These are phyloP conservation scores for Poeciliopsis turrubarensis DNA, from an alignment of 2,113 vertebrate genomes.

Conservation along the genomic window DNA sequence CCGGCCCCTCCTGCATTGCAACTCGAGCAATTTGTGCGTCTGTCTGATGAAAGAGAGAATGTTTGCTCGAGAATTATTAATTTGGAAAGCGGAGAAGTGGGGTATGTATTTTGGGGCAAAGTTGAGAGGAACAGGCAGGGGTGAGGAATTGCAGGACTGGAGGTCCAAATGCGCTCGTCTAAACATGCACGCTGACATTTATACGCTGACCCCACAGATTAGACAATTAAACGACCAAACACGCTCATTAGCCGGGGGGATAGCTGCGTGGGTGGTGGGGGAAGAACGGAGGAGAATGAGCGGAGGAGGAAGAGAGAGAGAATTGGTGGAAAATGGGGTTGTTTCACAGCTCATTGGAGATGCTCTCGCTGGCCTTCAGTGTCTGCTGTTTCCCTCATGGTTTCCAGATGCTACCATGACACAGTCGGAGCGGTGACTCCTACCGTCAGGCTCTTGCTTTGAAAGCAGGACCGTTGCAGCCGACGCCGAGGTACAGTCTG, in stretches of 20 bases:
- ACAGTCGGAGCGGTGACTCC: constrained; percentile 52
- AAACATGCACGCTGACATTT: constrained; percentile 24
- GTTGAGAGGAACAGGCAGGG: constrained; percentile 20
- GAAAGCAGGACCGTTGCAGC: constrained; percentile 30
- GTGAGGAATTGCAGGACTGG: constrained; percentile 56
- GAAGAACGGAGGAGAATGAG: constrained; percentile 47
- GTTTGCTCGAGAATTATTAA: constrained; percentile 69
- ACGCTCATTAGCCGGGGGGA: constrained; percentile 71
- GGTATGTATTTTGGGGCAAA: constrained; percentile 35
- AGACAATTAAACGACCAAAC: constrained; percentile 76
- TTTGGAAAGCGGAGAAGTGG: constrained; percentile 50
- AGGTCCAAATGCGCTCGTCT: constrained; percentile 44
- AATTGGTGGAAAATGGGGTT: constrained; percentile 81
- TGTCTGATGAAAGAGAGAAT: constrained; percentile 62
- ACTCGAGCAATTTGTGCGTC: constrained; percentile 24
- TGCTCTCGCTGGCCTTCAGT: constrained; percentile 74
- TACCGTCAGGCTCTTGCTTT: constrained; percentile 25
- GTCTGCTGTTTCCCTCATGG: constrained; percentile 79
- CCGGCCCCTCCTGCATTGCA: constrained; percentile 38
- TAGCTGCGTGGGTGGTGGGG: constrained; percentile 72
- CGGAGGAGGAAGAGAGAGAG: constrained; percentile 62
- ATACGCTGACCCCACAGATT: constrained; percentile 64
- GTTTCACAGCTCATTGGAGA: constrained; percentile 85
- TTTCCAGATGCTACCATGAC: constrained; percentile 80
- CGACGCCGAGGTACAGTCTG: constrained; percentile 32